These are phyloP conservation scores for Bubo blakistoni DNA, from an alignment of 2,113 vertebrate genomes.

Conservation along the genomic window DNA sequence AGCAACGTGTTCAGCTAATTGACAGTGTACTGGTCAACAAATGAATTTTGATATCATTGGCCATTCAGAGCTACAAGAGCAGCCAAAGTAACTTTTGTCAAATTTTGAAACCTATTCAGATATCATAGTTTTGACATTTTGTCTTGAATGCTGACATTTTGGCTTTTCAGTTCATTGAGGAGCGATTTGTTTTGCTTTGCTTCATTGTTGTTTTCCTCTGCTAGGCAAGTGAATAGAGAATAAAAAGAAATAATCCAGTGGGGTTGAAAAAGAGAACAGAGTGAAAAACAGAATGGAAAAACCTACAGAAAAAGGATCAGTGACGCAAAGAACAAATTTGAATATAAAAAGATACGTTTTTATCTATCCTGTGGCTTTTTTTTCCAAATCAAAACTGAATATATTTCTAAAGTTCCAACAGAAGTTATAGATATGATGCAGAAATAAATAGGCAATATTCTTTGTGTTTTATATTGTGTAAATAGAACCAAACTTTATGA, in stretches of 20 bases:
- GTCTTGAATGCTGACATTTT: not conserved
- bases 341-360: not conserved
- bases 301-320: not conserved
- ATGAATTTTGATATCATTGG: not conserved
- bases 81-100: not conserved
- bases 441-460: not conserved
- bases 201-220: not conserved
- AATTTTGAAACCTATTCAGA: not conserved
- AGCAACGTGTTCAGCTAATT: not conserved
- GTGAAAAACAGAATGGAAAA: not conserved
- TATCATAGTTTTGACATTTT: not conserved
- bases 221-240: not conserved
- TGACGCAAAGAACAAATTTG: not conserved
- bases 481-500: not conserved
- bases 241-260: not conserved
- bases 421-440: not conserved
- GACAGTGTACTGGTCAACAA: accelerated
- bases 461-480: not conserved
- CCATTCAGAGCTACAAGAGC: not conserved
- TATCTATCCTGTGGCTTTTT: accelerated
- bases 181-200: not conserved
- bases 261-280: not conserved
- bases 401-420: not conserved
- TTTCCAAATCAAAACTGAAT: not conserved
- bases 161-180: not conserved